Base-by-base conservation (phyloP, 1,140 invertebrate genomes). In the Eupeodes corollae region DNA sequence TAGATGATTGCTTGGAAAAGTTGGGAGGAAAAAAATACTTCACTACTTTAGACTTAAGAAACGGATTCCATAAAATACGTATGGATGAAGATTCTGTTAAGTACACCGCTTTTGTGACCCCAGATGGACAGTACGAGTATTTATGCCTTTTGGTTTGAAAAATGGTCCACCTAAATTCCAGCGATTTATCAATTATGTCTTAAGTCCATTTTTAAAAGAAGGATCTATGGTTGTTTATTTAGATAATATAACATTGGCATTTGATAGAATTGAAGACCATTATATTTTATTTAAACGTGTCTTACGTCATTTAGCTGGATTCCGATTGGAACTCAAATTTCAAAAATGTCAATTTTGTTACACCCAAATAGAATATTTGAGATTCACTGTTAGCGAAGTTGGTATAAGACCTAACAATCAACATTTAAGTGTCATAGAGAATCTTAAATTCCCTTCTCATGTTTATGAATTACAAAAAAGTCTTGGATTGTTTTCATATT, bases 1-100 rank as follows among this genome's bases (percentile, higher is more conserved):
- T 66, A 15, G 61, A 65, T 2, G 61, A 65, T 43, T 40, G 49
- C 13, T 39, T 67, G 6, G 62, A 67, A 19, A 30, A 48, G n/a
- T 34, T 61, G n/a, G n/a, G n/a, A n/a, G n/a, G n/a, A n/a, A n/a
- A n/a, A n/a, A n/a, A n/a, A n/a, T n/a, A n/a, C n/a, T 69, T 60
- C 51, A 52, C 54, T 6, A 52, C 43, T 58, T 61, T 14, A 61
- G 60, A 34, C 56, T 52, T 75, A 31, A 75, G 56, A 38, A 73
- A 48, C 31, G 63, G 64, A 0, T 70, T 63, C 46, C 54, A 60
- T 34, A 64, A 70, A 32, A 57, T 70, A 1, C 39, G 39, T 13
- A 38, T 63, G 9, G 35, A 47, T 2, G 10, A 21, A 38, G 40
- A 52, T 3, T 59, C 55, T 15, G 50, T 49, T 8, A 51, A 56